These are phyloP conservation scores for Microplitis mediator DNA, from an alignment of 1,140 invertebrate genomes.

Conservation along the genomic window DNA sequence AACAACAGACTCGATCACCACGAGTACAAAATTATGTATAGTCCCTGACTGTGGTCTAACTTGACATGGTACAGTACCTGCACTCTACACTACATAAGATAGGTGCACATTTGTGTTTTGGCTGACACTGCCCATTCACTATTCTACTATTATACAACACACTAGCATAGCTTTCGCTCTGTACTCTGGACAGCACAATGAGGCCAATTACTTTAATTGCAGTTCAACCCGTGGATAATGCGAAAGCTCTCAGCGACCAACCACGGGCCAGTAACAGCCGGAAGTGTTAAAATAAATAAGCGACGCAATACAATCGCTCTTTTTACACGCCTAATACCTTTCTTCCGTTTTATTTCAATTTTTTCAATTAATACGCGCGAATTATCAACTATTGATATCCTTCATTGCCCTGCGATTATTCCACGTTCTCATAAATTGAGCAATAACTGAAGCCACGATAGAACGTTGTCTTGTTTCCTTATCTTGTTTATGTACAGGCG, in stretches of 20 bases:
- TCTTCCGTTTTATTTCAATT: slow-evolving; percentile 43
- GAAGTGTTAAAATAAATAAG: slow-evolving; percentile 46
- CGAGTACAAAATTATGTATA: too few relatives aligned
- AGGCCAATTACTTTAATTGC: slow-evolving; percentile 58
- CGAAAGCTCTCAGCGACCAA: slow-evolving; percentile 48
- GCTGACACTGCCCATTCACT: slow-evolving; percentile 44
- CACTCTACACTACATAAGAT: slow-evolving; percentile 27
- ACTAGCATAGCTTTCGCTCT: slow-evolving; percentile 42
- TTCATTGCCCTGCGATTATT: not conserved
- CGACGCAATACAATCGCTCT: slow-evolving; percentile 50
- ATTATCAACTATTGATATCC: not conserved
- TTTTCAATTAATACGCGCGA: slow-evolving; percentile 15
- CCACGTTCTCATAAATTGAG: too few relatives aligned
- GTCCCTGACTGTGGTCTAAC: too few relatives aligned
- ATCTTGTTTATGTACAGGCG: too few relatives aligned
- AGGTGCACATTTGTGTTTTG: slow-evolving; percentile 36
- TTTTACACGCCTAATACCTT: slow-evolving; percentile 43
- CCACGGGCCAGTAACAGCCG: slow-evolving; percentile 40
- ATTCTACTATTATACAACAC: not conserved
- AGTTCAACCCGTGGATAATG: slow-evolving; percentile 47
- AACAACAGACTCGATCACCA: not conserved
- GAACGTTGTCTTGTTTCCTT: too few relatives aligned
- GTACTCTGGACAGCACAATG: slow-evolving; percentile 56
- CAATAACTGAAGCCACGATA: too few relatives aligned
- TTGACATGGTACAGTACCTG: not conserved